Evolutionary conservation across 2,113 vertebrate species (phyloP).

Genomic region (Edolisoma coerulescens): DNA sequence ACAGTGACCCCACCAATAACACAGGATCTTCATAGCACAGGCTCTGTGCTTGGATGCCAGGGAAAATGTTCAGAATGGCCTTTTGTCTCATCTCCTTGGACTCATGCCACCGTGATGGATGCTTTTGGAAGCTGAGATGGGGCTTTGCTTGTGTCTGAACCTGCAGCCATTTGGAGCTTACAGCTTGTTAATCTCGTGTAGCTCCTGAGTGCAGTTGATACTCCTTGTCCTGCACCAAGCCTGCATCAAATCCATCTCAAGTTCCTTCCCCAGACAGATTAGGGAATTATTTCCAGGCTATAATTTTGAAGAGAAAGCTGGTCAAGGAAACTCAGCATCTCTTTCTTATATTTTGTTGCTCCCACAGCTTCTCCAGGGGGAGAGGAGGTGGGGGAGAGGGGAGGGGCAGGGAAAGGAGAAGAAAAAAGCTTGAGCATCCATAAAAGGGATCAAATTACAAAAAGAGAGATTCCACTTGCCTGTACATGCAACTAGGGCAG

Average conservation of each 20-base stretch:
- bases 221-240: not conserved
- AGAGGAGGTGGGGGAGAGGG: accelerated
- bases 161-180: not conserved
- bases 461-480: not conserved
- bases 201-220: not conserved
- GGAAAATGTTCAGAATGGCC: not conserved
- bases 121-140: conserved; percentile 8
- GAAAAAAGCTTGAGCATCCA: not conserved
- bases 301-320: not conserved
- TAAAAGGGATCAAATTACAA: not conserved
- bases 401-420: not conserved
- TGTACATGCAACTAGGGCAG: not conserved
- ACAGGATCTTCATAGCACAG: not conserved
- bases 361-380: not conserved
- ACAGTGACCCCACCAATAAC: not conserved
- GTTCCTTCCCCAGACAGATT: not conserved
- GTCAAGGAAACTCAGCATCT: not conserved
- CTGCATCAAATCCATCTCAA: not conserved
- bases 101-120: not conserved
- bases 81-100: conserved; percentile 11
- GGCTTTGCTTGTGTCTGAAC: not conserved
- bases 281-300: not conserved
- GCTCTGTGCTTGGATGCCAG: not conserved
- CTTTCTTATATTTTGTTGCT: not conserved
- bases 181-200: not conserved